Percentiles rank a stretch among this genome's conserved stretches.
These are phyloP conservation scores for Adelphocoris suturalis DNA, from an alignment of 2,888 invertebrate species.

Conservation along the genomic window DNA sequence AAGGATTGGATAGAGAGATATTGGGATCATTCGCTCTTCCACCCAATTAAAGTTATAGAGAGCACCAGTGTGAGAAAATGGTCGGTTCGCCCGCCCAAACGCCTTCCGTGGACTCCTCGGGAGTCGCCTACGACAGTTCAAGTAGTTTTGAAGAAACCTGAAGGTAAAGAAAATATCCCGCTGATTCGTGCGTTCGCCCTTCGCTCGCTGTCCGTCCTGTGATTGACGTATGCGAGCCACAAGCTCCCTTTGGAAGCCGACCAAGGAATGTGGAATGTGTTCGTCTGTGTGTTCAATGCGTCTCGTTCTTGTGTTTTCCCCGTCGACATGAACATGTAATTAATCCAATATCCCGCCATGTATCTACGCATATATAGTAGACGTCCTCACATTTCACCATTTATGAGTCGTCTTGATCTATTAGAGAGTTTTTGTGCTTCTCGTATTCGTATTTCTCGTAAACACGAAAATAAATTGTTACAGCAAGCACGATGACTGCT, in stretches of 20 bases:
- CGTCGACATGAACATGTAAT: background rate
- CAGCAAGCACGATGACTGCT: too few species aligned
- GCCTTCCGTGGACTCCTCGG: slow-evolving; percentile 65
- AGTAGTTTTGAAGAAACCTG: slow-evolving; percentile 57
- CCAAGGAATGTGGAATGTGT: slow-evolving; percentile 49
- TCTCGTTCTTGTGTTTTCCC: background rate
- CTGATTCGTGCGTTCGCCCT: background rate
- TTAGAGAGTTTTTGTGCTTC: too few species aligned
- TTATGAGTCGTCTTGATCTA: too few species aligned
- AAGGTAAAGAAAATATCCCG: slow-evolving; percentile 40
- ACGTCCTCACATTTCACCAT: too few species aligned
- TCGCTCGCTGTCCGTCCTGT: slow-evolving; percentile 9
- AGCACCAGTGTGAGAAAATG: slow-evolving; percentile 66
- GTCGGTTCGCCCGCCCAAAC: slow-evolving; percentile 71
- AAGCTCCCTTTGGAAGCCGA: background rate
- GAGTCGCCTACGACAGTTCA: slow-evolving; percentile 50
- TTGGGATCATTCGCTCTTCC: slow-evolving; percentile 55
- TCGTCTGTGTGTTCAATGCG: background rate
- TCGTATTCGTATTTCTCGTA: too few species aligned
- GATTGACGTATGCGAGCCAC: slow-evolving; percentile 29
- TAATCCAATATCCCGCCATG: background rate
- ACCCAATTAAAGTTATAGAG: slow-evolving; percentile 50
- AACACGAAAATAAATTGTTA: too few species aligned
- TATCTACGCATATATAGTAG: too few species aligned
- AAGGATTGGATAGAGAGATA: slow-evolving; percentile 71